These are phyloP conservation scores for Megaceryle maxima DNA, from an alignment of 2,113 vertebrate genomes.

Conservation along the genomic window DNA sequence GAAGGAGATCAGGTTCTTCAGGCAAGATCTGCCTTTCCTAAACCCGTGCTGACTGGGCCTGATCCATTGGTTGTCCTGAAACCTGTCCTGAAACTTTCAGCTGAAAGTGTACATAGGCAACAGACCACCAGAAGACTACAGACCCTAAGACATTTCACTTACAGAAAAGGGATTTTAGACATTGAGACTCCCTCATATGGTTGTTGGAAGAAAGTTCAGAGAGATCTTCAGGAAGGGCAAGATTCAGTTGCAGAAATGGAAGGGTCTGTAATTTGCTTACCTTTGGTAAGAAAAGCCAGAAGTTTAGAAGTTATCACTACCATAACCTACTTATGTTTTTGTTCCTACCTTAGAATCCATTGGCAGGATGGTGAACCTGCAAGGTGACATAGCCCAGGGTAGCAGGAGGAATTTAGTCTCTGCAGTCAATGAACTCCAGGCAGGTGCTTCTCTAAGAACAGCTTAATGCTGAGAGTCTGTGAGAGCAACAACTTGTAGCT, in stretches of 20 bases:
- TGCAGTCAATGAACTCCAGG: neutral
- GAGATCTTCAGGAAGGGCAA: neutral
- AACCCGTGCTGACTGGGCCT: too few relatives aligned
- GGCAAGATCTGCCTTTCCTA: too few relatives aligned
- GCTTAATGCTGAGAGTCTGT: neutral
- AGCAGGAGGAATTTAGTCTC: neutral
- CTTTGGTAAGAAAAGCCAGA: neutral
- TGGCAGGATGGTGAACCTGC: neutral
- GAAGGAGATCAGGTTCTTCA: too few relatives aligned
- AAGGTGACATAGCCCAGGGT: fast-evolving
- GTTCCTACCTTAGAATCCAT: neutral
- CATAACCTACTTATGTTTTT: neutral
- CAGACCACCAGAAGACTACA: neutral
- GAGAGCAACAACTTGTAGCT: neutral
- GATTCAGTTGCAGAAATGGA: neutral
- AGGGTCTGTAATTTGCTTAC: neutral
- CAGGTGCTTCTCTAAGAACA: neutral
- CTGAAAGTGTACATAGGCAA: neutral
- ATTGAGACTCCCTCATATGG: neutral
- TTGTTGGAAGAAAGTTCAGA: neutral
- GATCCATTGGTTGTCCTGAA: too few relatives aligned
- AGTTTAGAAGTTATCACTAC: neutral
- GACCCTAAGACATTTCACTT: neutral
- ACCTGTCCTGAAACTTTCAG: neutral
- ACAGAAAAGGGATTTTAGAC: neutral